Evolutionary conservation across 92 coral and sea anemone species (phyloP).

Genomic region (Porites cylindrica): DNA sequence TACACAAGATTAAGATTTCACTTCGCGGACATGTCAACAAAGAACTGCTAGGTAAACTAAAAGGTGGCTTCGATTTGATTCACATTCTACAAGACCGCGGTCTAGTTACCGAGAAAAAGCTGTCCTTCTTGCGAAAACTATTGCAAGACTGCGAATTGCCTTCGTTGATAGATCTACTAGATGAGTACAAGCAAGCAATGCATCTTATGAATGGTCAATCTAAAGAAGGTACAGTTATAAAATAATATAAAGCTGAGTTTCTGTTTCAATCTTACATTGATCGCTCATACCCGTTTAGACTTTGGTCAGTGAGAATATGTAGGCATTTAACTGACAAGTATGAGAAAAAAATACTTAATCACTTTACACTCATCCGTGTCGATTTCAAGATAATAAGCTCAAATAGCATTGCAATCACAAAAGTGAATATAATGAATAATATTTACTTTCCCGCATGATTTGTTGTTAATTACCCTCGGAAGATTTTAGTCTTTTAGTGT

Average conservation of each 20-base stretch:
- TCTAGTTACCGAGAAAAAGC: conserved; percentile 76
- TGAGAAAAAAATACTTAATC: too few relatives aligned
- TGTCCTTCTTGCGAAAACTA: conserved; percentile 84
- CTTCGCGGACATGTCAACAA: conserved; percentile 92
- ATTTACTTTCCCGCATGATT: too few relatives aligned
- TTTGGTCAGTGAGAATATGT: too few relatives aligned
- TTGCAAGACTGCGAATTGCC: conserved; percentile 69
- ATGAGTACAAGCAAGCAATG: conserved; percentile 72
- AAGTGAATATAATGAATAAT: too few relatives aligned
- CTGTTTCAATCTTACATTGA: background rate
- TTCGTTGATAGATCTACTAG: conserved; percentile 72
- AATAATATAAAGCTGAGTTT: background rate
- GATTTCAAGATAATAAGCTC: too few relatives aligned
- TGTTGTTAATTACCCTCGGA: too few relatives aligned
- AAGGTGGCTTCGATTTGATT: conserved; percentile 73
- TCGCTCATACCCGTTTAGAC: too few relatives aligned
- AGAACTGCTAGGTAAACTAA: conserved; percentile 74
- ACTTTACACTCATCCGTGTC: too few relatives aligned
- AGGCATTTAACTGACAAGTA: too few relatives aligned
- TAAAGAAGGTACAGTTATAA: conserved; percentile 27
- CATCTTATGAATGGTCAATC: conserved; percentile 37
- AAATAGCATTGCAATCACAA: too few relatives aligned
- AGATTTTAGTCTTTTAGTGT: too few relatives aligned
- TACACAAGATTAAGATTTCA: conserved; percentile 75
- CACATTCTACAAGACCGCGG: conserved; percentile 83